These are phyloP conservation scores for Girardia tigrina DNA, from an alignment of 2,888 invertebrate species.

Conservation along the genomic window DNA sequence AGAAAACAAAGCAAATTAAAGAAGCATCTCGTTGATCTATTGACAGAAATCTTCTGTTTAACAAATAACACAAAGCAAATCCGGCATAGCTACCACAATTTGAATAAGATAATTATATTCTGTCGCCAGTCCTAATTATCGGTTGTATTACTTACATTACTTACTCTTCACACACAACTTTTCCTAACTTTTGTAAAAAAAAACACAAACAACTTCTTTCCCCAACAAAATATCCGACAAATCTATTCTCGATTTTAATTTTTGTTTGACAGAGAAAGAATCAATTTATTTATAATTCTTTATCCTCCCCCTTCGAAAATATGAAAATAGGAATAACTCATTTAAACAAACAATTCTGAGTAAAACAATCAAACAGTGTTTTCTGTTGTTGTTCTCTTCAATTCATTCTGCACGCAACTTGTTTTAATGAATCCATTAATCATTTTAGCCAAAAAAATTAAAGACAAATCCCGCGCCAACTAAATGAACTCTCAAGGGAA, in stretches of 20 bases:
- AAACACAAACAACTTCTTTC: background rate
- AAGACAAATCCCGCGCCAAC: constrained; percentile 19
- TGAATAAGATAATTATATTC: constrained; percentile 9
- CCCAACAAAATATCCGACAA: background rate
- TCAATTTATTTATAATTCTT: constrained; percentile 20
- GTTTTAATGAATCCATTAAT: constrained; percentile 23
- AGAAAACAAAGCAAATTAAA: constrained; percentile 19
- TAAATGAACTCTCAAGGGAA: constrained; percentile 19
- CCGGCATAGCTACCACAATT: constrained; percentile 20
- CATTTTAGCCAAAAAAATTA: constrained; percentile 23
- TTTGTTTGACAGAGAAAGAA: background rate
- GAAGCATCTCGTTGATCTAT: background rate
- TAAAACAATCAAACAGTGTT: constrained; percentile 8
- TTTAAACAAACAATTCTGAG: constrained; percentile 10
- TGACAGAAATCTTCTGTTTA: background rate
- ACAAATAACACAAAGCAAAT: background rate
- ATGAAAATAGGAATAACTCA: background rate
- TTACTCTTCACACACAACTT: constrained; percentile 15
- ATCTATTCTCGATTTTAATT: background rate
- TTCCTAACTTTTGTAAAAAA: background rate
- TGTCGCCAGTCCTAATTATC: constrained; percentile 13
- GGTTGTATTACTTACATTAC: constrained; percentile 4
- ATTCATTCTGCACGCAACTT: background rate
- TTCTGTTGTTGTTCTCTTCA: background rate
- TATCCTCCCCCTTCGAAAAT: background rate